Evolutionary conservation across 1,140 invertebrate species (phyloP).

Genomic region (Akabosia matsudoensis): DNA sequence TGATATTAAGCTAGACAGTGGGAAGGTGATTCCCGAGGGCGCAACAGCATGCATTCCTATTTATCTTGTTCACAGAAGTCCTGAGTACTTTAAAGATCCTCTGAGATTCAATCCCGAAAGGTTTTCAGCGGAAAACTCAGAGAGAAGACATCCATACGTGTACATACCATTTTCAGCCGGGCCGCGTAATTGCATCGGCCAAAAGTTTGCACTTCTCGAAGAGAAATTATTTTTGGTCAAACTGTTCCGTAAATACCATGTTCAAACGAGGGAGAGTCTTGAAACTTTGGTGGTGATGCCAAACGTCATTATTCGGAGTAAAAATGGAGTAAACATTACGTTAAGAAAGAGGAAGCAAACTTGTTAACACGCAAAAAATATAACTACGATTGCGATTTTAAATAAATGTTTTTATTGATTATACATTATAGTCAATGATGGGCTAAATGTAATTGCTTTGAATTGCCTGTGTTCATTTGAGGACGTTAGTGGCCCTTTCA

Average conservation of each 20-base stretch:
- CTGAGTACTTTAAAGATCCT: slow-evolving; percentile 59
- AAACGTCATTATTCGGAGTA: slow-evolving; percentile 67
- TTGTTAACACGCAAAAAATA: too few relatives aligned
- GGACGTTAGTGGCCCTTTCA: too few relatives aligned
- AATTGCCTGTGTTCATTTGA: too few relatives aligned
- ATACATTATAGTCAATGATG: too few relatives aligned
- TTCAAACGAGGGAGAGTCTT: slow-evolving; percentile 52
- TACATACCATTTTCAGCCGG: slow-evolving; percentile 58
- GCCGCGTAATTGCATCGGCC: slow-evolving; percentile 53
- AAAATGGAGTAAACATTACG: background rate
- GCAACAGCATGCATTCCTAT: slow-evolving; percentile 54
- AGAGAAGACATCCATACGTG: slow-evolving; percentile 43
- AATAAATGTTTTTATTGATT: too few relatives aligned
- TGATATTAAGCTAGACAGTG: background rate
- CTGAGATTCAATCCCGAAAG: slow-evolving; percentile 60
- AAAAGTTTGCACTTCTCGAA: slow-evolving; percentile 60
- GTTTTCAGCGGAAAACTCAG: slow-evolving; percentile 52
- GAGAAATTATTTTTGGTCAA: slow-evolving; percentile 58
- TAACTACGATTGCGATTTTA: too few relatives aligned
- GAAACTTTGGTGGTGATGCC: slow-evolving; percentile 60
- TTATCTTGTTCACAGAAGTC: slow-evolving; percentile 60
- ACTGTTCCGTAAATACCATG: slow-evolving; percentile 58
- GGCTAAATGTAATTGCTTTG: too few relatives aligned
- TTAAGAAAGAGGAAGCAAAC: background rate
- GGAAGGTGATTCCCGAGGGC: slow-evolving; percentile 51